phyloP scores from a whole-genome alignment of 2,888 invertebrate genomes.

The Pomacea canaliculata region DNA sequence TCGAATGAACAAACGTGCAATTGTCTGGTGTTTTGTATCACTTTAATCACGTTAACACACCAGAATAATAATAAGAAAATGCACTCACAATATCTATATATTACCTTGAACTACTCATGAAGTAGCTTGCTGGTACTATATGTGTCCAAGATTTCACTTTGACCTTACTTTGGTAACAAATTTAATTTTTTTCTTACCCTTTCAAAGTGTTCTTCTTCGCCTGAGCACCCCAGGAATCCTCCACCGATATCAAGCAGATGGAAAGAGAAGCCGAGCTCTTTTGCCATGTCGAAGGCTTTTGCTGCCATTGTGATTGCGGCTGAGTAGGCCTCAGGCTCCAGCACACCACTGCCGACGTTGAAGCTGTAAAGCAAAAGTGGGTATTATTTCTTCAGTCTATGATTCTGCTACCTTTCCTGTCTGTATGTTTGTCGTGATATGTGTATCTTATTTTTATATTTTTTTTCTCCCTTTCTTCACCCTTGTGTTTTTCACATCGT shows the following conservation, averaged over 20 bases:
- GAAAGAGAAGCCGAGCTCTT: slow-evolving; percentile 81
- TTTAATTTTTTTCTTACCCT: slow-evolving; percentile 72
- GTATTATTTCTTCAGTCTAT: neutral
- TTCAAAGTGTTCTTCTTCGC: slow-evolving; percentile 77
- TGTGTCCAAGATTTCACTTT: too few species aligned
- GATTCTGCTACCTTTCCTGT: neutral
- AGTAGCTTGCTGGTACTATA: neutral
- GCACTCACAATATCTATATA: neutral
- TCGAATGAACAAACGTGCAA: neutral
- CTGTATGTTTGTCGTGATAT: neutral
- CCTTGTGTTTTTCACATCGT: neutral
- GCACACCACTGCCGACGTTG: slow-evolving; percentile 94
- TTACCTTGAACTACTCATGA: neutral
- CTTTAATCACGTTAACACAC: neutral
- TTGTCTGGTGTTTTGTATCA: too few species aligned
- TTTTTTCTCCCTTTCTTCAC: neutral
- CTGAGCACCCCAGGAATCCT: slow-evolving; percentile 84
- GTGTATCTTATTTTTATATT: neutral
- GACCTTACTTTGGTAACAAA: neutral
- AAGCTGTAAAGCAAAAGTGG: slow-evolving; percentile 75
- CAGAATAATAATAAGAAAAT: neutral
- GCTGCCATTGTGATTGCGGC: slow-evolving; percentile 82
- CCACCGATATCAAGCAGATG: slow-evolving; percentile 86
- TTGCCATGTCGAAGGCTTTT: slow-evolving; percentile 81
- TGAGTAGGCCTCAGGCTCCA: slow-evolving; percentile 83